Conservation (phyloP, 2,113 vertebrate genomes). For the Mastomys coucha region DNA sequence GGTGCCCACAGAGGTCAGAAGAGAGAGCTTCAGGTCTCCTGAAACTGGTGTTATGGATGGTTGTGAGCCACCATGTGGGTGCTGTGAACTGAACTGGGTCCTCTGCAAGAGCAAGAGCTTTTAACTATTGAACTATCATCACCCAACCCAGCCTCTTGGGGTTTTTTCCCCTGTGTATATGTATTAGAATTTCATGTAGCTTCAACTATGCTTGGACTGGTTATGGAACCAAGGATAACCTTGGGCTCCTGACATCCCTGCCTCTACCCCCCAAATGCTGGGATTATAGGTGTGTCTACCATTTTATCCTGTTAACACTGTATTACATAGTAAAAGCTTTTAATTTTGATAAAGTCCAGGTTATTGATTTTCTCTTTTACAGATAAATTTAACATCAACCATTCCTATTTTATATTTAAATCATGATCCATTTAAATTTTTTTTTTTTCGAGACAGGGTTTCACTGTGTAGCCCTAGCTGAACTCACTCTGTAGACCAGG, state of each 20-base stretch:
- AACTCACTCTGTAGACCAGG: too few species aligned
- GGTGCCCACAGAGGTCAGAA: neutral
- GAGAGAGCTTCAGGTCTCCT: neutral
- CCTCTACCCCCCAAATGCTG: neutral
- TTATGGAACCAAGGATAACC: neutral
- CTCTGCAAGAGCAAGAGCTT: neutral
- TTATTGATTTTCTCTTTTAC: slow-evolving; percentile 21
- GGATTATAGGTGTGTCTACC: neutral
- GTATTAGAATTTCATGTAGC: neutral
- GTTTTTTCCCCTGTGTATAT: neutral
- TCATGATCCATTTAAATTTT: too few species aligned
- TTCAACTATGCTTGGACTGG: neutral
- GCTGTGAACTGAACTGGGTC: neutral
- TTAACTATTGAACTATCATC: too few species aligned
- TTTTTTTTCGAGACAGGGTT: too few species aligned
- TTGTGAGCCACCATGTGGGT: neutral
- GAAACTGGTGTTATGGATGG: neutral
- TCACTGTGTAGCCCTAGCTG: too few species aligned
- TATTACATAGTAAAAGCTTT: slow-evolving; percentile 30
- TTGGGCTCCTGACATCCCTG: neutral
- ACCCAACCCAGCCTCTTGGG: too few species aligned
- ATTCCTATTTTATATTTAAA: too few species aligned
- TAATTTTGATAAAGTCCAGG: slow-evolving; percentile 22
- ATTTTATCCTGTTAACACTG: neutral
- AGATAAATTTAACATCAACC: too few species aligned